A percentile compares a stretch with the other conserved stretches of the same genome.
Evolutionary conservation across 2,888 invertebrate species (phyloP).

Genomic region (Catocala nupta): DNA sequence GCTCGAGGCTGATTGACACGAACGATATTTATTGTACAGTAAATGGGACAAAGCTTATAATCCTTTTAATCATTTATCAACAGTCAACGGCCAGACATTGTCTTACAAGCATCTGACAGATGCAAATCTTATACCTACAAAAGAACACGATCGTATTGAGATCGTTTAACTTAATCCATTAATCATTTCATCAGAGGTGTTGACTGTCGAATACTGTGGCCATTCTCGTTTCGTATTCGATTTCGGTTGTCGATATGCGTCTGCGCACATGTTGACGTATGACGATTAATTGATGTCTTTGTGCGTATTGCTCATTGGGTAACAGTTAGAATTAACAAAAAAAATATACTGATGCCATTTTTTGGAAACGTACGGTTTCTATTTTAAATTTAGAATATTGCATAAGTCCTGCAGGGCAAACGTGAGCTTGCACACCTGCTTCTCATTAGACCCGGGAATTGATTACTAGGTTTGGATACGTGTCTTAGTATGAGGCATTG

Average conservation of each 20-base stretch:
- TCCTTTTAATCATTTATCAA: slow-evolving; percentile 43
- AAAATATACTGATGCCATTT: too few relatives aligned
- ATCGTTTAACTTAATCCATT: slow-evolving; percentile 50
- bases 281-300: too few relatives aligned
- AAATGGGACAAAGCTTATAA: slow-evolving; percentile 26
- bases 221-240: slow-evolving; percentile 31
- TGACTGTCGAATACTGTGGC: slow-evolving; percentile 34
- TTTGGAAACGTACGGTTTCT: too few relatives aligned
- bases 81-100: slow-evolving; percentile 46
- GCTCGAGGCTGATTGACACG: slow-evolving; percentile 5
- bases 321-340: neutral
- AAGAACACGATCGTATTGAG: slow-evolving; percentile 49
- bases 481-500: too few relatives aligned
- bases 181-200: slow-evolving; percentile 56
- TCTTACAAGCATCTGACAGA: slow-evolving; percentile 51
- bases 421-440: too few relatives aligned
- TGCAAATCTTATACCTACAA: slow-evolving; percentile 49
- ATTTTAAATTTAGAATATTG: too few relatives aligned
- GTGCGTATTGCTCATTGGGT: too few relatives aligned
- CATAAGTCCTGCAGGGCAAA: too few relatives aligned
- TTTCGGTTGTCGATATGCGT: slow-evolving; percentile 30
- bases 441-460: too few relatives aligned
- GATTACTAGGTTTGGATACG: too few relatives aligned
- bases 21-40: slow-evolving; percentile 19
- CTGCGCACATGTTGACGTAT: slow-evolving; percentile 8